phyloP scores from a whole-genome alignment of 2,888 invertebrate species.

The Dyspetes luteomarginatus region DNA sequence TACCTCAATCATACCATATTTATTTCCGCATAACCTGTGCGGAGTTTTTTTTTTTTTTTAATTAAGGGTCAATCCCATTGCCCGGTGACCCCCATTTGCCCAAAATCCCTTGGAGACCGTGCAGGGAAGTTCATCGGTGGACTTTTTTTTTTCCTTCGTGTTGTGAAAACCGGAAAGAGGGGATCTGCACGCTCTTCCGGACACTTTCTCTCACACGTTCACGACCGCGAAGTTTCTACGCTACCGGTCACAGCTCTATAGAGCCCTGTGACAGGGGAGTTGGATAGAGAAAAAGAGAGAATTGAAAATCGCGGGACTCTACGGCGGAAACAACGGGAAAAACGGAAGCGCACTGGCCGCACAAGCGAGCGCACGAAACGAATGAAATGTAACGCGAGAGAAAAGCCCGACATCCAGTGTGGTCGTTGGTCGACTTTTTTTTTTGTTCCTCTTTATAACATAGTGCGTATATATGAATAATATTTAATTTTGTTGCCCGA shows the following conservation, averaged over 20 bases:
- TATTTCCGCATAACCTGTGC: too few relatives aligned
- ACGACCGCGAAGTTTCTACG: constrained; percentile 4
- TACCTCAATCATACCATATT: too few relatives aligned
- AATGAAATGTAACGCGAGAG: constrained; percentile 48
- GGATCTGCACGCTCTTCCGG: constrained; percentile 47
- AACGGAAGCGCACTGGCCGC: constrained; percentile 53
- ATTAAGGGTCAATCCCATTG: neutral
- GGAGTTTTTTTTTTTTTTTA: neutral
- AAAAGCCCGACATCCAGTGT: constrained; percentile 35
- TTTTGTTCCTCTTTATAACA: constrained; percentile 40
- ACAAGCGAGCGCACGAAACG: constrained; percentile 27
- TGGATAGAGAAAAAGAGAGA: constrained; percentile 48
- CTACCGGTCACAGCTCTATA: neutral
- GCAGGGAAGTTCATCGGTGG: neutral
- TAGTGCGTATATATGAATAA: constrained; percentile 51
- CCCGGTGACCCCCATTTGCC: neutral
- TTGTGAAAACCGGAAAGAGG: constrained; percentile 42
- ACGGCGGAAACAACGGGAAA: constrained; percentile 50
- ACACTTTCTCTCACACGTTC: constrained; percentile 31
- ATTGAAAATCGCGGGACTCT: constrained; percentile 48
- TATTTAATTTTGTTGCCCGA: constrained; percentile 31
- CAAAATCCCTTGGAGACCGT: neutral
- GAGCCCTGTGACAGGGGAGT: neutral
- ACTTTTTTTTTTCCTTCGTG: constrained; percentile 20
- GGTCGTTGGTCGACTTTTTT: constrained; percentile 32